phyloP scores from a whole-genome alignment of 2,113 vertebrate genomes.

The Paratilapia polleni region DNA sequence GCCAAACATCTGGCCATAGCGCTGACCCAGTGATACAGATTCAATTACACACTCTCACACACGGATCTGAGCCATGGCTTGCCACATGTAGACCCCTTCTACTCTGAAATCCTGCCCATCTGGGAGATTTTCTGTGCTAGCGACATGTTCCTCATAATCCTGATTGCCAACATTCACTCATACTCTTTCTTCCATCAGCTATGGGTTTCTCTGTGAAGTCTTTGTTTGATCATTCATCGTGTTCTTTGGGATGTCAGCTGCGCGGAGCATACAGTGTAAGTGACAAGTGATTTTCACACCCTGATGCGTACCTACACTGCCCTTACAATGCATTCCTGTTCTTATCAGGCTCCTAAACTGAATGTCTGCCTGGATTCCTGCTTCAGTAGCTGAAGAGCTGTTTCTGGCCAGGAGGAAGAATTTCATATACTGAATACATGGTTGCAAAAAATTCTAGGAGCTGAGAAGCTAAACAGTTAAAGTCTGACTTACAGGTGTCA shows the following conservation, averaged over 20 bases:
- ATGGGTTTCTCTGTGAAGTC: conserved; percentile 5
- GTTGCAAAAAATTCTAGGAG: not conserved
- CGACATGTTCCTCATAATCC: conserved; percentile 54
- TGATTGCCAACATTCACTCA: conserved; percentile 19
- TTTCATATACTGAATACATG: conserved; percentile 7
- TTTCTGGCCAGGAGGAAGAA: not conserved
- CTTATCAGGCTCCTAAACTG: conserved; percentile 14
- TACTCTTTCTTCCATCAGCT: not conserved
- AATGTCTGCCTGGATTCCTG: conserved; percentile 27
- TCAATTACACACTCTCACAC: conserved; percentile 17
- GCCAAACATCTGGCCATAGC: conserved; percentile 53
- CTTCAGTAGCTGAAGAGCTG: conserved; percentile 28
- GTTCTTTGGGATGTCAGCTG: not conserved
- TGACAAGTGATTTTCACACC: not conserved
- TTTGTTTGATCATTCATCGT: conserved; percentile 16
- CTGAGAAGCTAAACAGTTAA: not conserved
- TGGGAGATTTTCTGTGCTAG: conserved; percentile 44
- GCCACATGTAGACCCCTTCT: conserved; percentile 20
- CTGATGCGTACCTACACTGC: not conserved
- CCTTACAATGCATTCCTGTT: not conserved
- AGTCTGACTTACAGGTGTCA: conserved; percentile 26
- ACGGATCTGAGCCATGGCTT: conserved; percentile 18
- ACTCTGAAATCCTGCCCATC: conserved; percentile 48
- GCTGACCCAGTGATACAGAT: conserved; percentile 55
- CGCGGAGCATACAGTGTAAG: not conserved